A percentile compares a stretch with the other conserved stretches of the same genome.
Conservation (phyloP, 2,797 vertebrate species). For the Myoxocephalus aenaeus region DNA sequence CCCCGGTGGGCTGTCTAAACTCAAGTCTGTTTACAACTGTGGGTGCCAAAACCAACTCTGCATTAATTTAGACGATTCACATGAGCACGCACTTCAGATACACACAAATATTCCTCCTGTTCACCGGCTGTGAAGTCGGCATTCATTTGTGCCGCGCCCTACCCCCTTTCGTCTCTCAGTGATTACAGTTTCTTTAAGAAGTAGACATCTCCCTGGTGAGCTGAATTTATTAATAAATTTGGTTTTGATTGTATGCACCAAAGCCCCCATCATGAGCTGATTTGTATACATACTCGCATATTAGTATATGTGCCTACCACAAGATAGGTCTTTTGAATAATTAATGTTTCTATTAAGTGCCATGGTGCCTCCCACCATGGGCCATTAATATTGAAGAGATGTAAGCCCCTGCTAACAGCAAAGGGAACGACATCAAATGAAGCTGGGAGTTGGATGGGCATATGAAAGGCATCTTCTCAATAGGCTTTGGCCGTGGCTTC, state of each 20-base stretch:
- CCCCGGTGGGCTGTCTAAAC: conserved; percentile 33
- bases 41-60: conserved; percentile 49
- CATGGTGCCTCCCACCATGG: conserved; percentile 74
- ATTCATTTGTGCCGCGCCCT: conserved; percentile 14
- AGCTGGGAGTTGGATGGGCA: conserved; percentile 72
- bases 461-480: conserved; percentile 70
- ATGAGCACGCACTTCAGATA: conserved; percentile 28
- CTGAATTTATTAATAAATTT: conserved; percentile 77
- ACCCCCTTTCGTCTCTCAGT: conserved; percentile 45
- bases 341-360: conserved; percentile 85
- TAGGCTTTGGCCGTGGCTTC: conserved; percentile 53
- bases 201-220: conserved; percentile 64
- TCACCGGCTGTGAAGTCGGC: conserved; percentile 13
- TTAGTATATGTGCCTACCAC: conserved; percentile 82
- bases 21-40: conserved; percentile 49
- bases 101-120: conserved; percentile 28
- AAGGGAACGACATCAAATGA: conserved; percentile 83
- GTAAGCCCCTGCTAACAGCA: conserved; percentile 81
- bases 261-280: conserved; percentile 78
- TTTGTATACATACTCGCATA: conserved; percentile 85
- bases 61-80: conserved; percentile 38
- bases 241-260: conserved; percentile 73
- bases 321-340: conserved; percentile 82
- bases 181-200: conserved; percentile 75
- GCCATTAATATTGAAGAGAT: conserved; percentile 85